A percentile compares a stretch with the other conserved stretches of the same genome.
Evolutionary conservation across 2,113 vertebrate species (phyloP).

Genomic region (Stigmatopora argus): DNA sequence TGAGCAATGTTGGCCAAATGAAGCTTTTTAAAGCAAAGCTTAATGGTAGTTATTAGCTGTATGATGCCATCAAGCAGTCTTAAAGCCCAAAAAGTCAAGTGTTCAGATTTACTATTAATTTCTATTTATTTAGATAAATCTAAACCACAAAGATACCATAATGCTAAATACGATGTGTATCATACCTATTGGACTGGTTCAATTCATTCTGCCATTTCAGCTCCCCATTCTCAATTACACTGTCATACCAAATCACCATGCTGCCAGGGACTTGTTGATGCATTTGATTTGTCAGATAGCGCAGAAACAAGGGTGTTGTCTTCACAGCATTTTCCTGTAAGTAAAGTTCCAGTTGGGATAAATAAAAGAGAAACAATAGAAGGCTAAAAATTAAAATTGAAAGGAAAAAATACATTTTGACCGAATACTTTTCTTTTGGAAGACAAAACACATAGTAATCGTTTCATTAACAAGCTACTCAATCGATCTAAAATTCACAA

Average conservation of each 20-base stretch:
- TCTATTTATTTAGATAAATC: too few relatives aligned
- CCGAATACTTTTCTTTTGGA: too few relatives aligned
- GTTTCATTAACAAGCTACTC: too few relatives aligned
- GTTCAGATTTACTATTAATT: too few relatives aligned
- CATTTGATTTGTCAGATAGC: slow-evolving; percentile 74
- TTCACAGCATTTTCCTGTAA: slow-evolving; percentile 62
- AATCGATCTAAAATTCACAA: too few relatives aligned
- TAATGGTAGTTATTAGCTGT: too few relatives aligned
- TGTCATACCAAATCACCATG: slow-evolving; percentile 92
- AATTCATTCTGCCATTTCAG: slow-evolving; percentile 91
- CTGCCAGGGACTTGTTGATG: slow-evolving; percentile 71
- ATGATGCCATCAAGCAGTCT: too few relatives aligned
- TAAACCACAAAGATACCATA: neutral
- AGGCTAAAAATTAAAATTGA: too few relatives aligned
- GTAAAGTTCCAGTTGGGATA: neutral
- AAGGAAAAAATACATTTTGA: too few relatives aligned
- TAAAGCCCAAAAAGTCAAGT: neutral
- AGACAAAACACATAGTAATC: too few relatives aligned
- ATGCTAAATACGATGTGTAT: neutral
- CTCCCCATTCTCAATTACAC: slow-evolving; percentile 70
- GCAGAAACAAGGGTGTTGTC: slow-evolving; percentile 76
- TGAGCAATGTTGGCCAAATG: too few relatives aligned
- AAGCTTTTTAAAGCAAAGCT: too few relatives aligned
- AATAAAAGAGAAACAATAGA: neutral
- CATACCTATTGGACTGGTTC: slow-evolving; percentile 79